Percentiles rank a stretch among this genome's conserved stretches.
Evolutionary conservation across 2,797 vertebrate species (phyloP).

Genomic region (Thamnophis elegans): DNA sequence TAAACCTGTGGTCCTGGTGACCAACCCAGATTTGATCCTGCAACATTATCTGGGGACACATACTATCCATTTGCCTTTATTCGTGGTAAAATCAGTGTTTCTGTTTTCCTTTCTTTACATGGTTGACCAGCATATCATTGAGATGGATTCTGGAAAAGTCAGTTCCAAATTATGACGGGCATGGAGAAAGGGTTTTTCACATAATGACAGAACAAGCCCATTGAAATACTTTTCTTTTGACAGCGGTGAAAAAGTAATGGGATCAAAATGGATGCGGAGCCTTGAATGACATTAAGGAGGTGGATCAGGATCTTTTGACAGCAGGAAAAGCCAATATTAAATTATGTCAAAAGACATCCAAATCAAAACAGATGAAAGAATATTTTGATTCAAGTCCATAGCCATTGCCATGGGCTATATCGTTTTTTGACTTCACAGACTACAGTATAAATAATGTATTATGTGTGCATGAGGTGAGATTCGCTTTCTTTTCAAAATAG

Average conservation of each 20-base stretch:
- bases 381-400: neutral
- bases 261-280: conserved; percentile 1
- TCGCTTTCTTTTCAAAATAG: neutral
- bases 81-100: neutral
- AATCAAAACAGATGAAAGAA: conserved; percentile 15
- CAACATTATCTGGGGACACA: neutral
- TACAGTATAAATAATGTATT: conserved; percentile 15
- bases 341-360: conserved; percentile 16
- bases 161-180: neutral
- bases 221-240: neutral
- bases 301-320: conserved; percentile 18
- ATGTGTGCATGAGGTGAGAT: neutral
- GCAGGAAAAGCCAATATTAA: conserved; percentile 13
- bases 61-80: neutral
- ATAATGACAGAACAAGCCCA: conserved; percentile 17
- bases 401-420: neutral
- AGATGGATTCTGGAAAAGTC: neutral
- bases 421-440: conserved; percentile 9
- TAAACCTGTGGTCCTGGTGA: neutral
- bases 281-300: conserved; percentile 14
- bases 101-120: neutral
- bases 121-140: neutral
- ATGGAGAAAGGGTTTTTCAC: conserved; percentile 9
- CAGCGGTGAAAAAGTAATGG: neutral
- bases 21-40: neutral